Evolutionary conservation across 2,888 invertebrate genomes (phyloP).

Genomic region (Caenorhabditis zanzibari): DNA sequence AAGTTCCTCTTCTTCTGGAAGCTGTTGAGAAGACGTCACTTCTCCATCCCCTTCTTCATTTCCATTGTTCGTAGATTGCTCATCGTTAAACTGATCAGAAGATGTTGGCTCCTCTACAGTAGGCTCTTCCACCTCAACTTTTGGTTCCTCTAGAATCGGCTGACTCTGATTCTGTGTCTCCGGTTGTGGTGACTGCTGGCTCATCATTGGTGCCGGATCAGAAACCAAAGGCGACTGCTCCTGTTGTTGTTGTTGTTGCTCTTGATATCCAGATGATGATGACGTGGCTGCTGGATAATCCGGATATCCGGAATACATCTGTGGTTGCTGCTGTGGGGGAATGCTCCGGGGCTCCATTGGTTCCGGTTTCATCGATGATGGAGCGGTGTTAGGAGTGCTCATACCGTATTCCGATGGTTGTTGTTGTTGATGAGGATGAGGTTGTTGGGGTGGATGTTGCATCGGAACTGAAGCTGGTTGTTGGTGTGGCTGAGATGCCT

Average conservation of each 20-base stretch:
- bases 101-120: background rate
- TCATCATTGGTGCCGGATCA: constrained; percentile 35
- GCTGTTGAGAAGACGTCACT: background rate
- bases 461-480: constrained; percentile 19
- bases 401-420: constrained; percentile 33
- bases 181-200: background rate
- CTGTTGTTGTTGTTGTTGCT: constrained; percentile 1
- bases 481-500: constrained; percentile 12
- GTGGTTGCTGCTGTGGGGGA: constrained; percentile 4
- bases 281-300: constrained; percentile 43
- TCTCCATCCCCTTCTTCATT: background rate
- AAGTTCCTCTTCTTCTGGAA: constrained; percentile 14
- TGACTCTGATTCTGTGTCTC: background rate
- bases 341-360: constrained; percentile 5
- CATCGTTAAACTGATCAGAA: background rate
- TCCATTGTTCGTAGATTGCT: too few species aligned
- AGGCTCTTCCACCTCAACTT: constrained; percentile 13
- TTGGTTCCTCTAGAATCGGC: constrained; percentile 8
- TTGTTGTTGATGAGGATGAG: constrained; percentile 15
- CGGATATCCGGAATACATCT: constrained; percentile 30
- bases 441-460: constrained; percentile 37
- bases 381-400: constrained; percentile 17
- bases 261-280: constrained; percentile 19
- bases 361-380: background rate
- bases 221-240: constrained; percentile 23